A percentile compares a stretch with the other conserved stretches of the same genome.
Evolutionary conservation across 2,888 invertebrate species (phyloP).

Genomic region (Rhimphoctona megacephalus): DNA sequence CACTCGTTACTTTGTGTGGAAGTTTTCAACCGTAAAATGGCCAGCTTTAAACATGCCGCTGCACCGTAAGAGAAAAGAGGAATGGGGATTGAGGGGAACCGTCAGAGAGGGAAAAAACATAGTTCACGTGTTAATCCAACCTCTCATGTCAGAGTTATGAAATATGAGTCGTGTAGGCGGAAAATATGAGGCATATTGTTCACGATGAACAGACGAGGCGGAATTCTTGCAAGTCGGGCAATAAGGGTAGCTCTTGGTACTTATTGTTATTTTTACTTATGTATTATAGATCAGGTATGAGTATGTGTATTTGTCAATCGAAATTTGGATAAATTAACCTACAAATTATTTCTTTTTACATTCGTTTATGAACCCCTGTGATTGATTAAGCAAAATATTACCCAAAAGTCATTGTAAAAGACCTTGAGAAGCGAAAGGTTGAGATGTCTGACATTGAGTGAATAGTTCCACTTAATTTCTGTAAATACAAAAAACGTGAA

Average conservation of each 20-base stretch:
- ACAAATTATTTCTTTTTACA: too few species aligned
- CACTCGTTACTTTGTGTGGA: conserved; percentile 50
- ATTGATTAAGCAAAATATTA: background rate
- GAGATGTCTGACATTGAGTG: background rate
- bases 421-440: background rate
- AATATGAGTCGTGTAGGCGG: conserved; percentile 66
- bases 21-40: conserved; percentile 56
- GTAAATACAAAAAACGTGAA: too few species aligned
- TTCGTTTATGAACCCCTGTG: background rate
- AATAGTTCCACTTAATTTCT: background rate
- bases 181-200: conserved; percentile 66
- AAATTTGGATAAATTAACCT: background rate
- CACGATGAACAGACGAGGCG: conserved; percentile 60
- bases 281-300: background rate
- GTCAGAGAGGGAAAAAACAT: background rate
- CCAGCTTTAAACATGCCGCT: conserved; percentile 30
- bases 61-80: background rate
- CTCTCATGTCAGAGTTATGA: conserved; percentile 61
- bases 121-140: conserved; percentile 54
- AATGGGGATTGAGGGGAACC: background rate
- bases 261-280: conserved; percentile 16
- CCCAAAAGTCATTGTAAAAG: background rate
- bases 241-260: conserved; percentile 3
- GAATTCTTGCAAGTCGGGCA: background rate
- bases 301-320: background rate